These are phyloP conservation scores for Ornithoptera alexandrae DNA, from an alignment of 2,888 invertebrate genomes.

Conservation along the genomic window DNA sequence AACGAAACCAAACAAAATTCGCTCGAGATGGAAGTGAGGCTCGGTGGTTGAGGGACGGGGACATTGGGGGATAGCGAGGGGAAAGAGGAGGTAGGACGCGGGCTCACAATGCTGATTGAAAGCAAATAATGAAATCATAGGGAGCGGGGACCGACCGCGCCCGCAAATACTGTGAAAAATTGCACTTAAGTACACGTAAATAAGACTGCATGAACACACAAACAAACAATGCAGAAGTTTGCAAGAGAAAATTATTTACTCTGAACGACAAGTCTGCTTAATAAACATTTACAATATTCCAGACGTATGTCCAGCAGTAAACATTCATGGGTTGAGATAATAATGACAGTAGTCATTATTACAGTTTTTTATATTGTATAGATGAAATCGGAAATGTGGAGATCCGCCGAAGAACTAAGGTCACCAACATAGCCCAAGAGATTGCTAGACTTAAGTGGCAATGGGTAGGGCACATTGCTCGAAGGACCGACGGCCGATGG, in stretches of 20 bases:
- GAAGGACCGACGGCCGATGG: no score
- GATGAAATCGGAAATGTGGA: no score
- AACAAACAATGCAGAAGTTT: constrained; percentile 26
- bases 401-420: no score
- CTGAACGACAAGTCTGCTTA: background rate
- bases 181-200: constrained; percentile 57
- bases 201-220: constrained; percentile 51
- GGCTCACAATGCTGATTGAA: constrained; percentile 78
- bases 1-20: constrained; percentile 77
- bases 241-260: background rate
- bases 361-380: background rate
- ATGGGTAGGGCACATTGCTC: no score
- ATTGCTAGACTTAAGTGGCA: no score
- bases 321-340: no score
- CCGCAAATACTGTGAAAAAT: constrained; percentile 74
- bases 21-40: constrained; percentile 52
- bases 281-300: background rate
- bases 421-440: no score
- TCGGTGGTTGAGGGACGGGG: constrained; percentile 40
- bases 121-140: constrained; percentile 79
- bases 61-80: constrained; percentile 11
- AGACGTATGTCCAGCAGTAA: no score
- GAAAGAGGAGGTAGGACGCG: constrained; percentile 39
- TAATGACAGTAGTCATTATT: background rate
- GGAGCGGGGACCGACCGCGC: constrained; percentile 57